These are phyloP conservation scores for Eupeodes luniger DNA, from an alignment of 2,888 invertebrate species.

Conservation along the genomic window DNA sequence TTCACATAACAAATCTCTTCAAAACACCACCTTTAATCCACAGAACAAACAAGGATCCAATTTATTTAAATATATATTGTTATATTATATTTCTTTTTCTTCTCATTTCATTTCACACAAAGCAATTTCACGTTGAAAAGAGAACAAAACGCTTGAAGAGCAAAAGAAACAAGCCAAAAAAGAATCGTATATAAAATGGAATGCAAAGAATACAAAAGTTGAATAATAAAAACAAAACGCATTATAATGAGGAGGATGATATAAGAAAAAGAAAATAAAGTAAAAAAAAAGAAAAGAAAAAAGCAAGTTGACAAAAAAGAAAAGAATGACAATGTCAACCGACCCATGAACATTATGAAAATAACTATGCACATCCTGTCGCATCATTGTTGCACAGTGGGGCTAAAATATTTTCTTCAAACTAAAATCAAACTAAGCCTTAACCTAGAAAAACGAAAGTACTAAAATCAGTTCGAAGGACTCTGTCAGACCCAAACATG, in stretches of 20 bases:
- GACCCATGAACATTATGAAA: slow-evolving; percentile 53
- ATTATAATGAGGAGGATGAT: slow-evolving; percentile 22
- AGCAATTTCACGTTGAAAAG: slow-evolving; percentile 42
- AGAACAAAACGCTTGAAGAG: slow-evolving; percentile 35
- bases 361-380: slow-evolving; percentile 61
- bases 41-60: slow-evolving; percentile 45
- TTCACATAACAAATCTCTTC: background rate
- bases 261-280: background rate
- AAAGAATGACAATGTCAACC: slow-evolving; percentile 54
- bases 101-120: slow-evolving; percentile 19
- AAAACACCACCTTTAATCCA: slow-evolving; percentile 35
- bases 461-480: too few species aligned
- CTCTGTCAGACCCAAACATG: too few species aligned
- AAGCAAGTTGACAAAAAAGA: slow-evolving; percentile 1
- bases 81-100: background rate
- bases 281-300: background rate
- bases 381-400: background rate
- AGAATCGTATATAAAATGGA: slow-evolving; percentile 4
- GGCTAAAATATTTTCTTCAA: background rate
- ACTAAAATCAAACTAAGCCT: background rate
- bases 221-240: slow-evolving; percentile 8
- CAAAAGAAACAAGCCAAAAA: background rate
- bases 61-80: slow-evolving; percentile 13
- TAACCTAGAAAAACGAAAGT: background rate
- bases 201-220: slow-evolving; percentile 2